phyloP scores from a whole-genome alignment of 2,888 invertebrate genomes.

The Noctua pronuba region DNA sequence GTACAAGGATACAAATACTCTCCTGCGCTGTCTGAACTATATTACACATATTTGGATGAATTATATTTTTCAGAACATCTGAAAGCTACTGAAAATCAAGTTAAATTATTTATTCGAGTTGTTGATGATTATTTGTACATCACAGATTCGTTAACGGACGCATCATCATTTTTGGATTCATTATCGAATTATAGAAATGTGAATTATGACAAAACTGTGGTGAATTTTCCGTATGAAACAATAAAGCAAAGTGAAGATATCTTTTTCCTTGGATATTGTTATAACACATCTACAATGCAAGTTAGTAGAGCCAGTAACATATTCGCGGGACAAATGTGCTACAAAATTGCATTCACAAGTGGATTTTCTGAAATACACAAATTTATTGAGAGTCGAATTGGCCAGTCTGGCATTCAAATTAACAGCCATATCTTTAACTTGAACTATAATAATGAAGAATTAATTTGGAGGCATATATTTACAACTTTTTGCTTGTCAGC shows the following conservation, averaged over 20 bases:
- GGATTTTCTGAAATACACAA: conserved; percentile 77
- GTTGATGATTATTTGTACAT: conserved; percentile 89
- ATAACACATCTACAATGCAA: conserved; percentile 81
- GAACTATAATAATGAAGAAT: conserved; percentile 79
- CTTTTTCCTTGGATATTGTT: conserved; percentile 84
- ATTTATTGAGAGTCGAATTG: conserved; percentile 85
- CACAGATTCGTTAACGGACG: conserved; percentile 83
- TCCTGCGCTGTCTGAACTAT: conserved; percentile 87
- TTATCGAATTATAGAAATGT: conserved; percentile 84
- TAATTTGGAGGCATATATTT: conserved; percentile 85
- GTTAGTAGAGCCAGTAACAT: conserved; percentile 83
- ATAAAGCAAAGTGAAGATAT: conserved; percentile 79
- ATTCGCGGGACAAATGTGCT: conserved; percentile 86
- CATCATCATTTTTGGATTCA: conserved; percentile 79
- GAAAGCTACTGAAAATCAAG: conserved; percentile 63
- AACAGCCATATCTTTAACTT: conserved; percentile 85
- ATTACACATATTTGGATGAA: conserved; percentile 84
- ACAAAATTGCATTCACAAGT: conserved; percentile 84
- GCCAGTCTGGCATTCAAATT: conserved; percentile 86
- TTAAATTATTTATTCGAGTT: conserved; percentile 83
- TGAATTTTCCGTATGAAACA: conserved; percentile 79
- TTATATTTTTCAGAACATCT: conserved; percentile 78
- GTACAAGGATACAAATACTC: conserved; percentile 89
- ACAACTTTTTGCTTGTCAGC: conserved; percentile 86
- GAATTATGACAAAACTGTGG: conserved; percentile 84